Evolutionary conservation across 2,113 vertebrate genomes (phyloP).

Genomic region (Podiceps cristatus): DNA sequence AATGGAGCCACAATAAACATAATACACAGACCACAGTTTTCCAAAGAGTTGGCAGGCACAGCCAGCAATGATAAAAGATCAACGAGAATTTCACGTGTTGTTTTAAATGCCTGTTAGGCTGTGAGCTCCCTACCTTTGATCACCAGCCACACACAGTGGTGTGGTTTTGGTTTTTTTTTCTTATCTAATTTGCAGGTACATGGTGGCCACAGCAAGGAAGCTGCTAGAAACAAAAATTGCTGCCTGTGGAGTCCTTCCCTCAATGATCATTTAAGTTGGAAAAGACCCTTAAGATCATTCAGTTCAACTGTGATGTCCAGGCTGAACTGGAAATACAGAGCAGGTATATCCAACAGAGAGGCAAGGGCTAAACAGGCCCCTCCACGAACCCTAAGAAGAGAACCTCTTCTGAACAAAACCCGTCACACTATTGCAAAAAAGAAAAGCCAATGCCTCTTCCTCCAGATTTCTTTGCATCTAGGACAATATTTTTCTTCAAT

Average conservation of each 20-base stretch:
- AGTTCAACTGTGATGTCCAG: neutral
- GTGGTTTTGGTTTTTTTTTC: neutral
- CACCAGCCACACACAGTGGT: neutral
- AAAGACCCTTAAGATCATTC: too few species aligned
- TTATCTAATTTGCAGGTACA: neutral
- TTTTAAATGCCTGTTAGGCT: conserved; percentile 35
- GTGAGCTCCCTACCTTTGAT: conserved; percentile 18
- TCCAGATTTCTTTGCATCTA: neutral
- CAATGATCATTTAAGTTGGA: too few species aligned
- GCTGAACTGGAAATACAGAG: neutral
- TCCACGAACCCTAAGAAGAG: neutral
- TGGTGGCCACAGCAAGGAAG: neutral
- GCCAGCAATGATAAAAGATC: conserved; percentile 51
- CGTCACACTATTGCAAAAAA: neutral
- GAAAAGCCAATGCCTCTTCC: neutral
- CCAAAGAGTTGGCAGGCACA: conserved; percentile 41
- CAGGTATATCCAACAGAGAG: neutral
- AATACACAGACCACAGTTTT: conserved; percentile 37
- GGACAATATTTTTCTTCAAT: neutral
- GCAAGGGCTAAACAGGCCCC: neutral
- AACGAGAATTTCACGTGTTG: conserved; percentile 18
- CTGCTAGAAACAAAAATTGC: neutral
- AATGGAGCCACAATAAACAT: conserved; percentile 44
- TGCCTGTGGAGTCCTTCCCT: neutral
- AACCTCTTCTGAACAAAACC: neutral